Evolutionary conservation across 1,140 invertebrate species (phyloP).

Genomic region (Neoseiulus cucumeris): DNA sequence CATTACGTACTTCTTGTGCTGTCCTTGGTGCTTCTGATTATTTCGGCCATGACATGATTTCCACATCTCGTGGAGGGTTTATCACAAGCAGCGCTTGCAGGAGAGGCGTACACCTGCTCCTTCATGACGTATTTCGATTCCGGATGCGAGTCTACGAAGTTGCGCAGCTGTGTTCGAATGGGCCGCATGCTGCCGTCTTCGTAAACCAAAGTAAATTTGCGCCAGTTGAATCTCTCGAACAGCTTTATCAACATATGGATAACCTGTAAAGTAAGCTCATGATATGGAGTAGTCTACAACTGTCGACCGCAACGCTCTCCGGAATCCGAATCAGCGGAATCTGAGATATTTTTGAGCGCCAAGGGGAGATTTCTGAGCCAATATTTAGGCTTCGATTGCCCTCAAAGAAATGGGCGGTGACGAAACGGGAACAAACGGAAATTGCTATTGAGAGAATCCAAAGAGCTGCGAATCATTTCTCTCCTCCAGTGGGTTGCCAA

Average conservation of each 20-base stretch:
- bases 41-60: background rate
- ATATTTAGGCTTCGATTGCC: no score
- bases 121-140: background rate
- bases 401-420: no score
- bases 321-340: no score
- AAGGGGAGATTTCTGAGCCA: no score
- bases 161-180: background rate
- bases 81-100: background rate
- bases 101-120: background rate
- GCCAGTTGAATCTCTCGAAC: background rate
- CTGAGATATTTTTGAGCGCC: no score
- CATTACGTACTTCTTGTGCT: background rate
- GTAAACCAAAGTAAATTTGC: background rate
- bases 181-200: background rate
- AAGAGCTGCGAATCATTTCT: no score
- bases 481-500: no score
- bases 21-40: background rate
- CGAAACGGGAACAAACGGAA: no score
- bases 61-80: background rate
- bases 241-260: background rate
- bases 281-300: no score
- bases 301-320: no score
- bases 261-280: background rate
- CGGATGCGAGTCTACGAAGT: background rate
- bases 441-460: no score